Percentiles rank a stretch among this genome's conserved stretches.
phyloP scores from a whole-genome alignment of 2,888 invertebrate genomes.

The Apotomis capreana region DNA sequence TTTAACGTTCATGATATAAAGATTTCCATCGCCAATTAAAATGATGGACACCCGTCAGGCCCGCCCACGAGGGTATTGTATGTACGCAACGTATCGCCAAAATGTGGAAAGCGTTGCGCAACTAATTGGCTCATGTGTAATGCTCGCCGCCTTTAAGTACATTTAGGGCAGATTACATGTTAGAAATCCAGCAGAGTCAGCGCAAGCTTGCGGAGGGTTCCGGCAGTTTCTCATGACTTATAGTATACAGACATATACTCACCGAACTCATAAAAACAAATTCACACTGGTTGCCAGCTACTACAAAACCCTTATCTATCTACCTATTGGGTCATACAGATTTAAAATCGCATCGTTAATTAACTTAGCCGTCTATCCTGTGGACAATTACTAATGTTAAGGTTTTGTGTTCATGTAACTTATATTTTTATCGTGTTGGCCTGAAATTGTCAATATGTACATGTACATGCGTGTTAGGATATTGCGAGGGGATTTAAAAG shows the following conservation, averaged over 20 bases:
- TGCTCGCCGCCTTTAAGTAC: constrained; percentile 26
- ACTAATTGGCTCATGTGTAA: constrained; percentile 35
- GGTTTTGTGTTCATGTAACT: no score
- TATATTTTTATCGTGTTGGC: no score
- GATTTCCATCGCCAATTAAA: constrained; percentile 53
- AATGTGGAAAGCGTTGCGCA: constrained; percentile 52
- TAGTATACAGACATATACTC: no score
- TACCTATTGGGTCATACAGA: no score
- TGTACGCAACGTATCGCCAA: constrained; percentile 56
- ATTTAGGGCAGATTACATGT: constrained; percentile 38
- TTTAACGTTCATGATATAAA: constrained; percentile 36
- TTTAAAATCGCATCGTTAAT: no score
- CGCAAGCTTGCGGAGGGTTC: not conserved
- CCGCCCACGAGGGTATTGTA: constrained; percentile 65
- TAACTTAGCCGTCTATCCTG: no score
- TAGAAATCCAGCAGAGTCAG: constrained; percentile 20
- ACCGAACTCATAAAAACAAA: not conserved
- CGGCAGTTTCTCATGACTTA: not conserved
- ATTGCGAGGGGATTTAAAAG: no score
- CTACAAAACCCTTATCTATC: not conserved
- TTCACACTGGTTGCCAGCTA: not conserved
- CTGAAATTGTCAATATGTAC: no score
- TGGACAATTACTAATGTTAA: no score
- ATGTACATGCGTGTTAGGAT: no score
- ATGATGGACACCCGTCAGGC: constrained; percentile 57